Evolutionary conservation across 2,113 vertebrate species (phyloP).

Genomic region (Rallus limicola): DNA sequence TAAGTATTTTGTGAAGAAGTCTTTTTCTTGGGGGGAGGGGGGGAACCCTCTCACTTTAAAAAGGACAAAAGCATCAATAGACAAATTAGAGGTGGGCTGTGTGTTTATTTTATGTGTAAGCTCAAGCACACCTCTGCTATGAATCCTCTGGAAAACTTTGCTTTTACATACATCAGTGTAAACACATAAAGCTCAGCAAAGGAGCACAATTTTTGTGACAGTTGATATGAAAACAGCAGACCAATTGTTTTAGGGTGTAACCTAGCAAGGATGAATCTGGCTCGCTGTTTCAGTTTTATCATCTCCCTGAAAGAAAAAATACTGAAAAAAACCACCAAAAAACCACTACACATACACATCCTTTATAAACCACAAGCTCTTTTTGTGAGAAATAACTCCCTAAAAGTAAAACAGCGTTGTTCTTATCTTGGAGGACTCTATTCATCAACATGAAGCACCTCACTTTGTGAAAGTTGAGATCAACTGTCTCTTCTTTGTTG

Average conservation of each 20-base stretch:
- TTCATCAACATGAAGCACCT: constrained; percentile 27
- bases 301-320: background rate
- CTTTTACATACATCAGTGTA: background rate
- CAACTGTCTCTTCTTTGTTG: background rate
- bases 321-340: background rate
- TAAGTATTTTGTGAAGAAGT: background rate
- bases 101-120: background rate
- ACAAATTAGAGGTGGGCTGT: background rate
- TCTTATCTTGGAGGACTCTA: background rate
- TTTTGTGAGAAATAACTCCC: background rate
- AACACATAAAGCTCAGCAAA: background rate
- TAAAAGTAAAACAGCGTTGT: background rate
- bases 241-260: background rate
- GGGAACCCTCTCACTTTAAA: background rate
- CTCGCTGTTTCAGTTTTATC: background rate
- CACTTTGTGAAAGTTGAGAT: background rate
- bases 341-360: background rate
- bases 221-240: background rate
- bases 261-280: background rate
- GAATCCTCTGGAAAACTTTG: background rate
- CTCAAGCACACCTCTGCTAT: background rate
- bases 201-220: background rate
- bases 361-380: background rate
- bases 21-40: background rate
- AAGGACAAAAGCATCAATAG: background rate